Evolutionary conservation across 2,797 vertebrate genomes (phyloP).

Genomic region (Cyprinodon diabolis): DNA sequence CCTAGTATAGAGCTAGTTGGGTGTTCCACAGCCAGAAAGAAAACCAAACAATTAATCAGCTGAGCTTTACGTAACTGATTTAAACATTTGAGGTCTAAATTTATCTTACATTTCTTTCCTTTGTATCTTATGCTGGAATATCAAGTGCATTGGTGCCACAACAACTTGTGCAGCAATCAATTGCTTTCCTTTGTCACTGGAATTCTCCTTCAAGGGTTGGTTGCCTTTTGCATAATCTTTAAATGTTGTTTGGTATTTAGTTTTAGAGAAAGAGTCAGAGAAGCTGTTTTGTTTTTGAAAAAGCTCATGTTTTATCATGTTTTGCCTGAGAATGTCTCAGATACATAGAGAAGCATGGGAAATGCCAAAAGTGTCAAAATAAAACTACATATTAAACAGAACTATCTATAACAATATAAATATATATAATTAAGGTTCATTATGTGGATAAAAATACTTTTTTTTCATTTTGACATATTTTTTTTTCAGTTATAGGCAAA

Average conservation of each 20-base stretch:
- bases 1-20: no score
- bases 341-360: not conserved
- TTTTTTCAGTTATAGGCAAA: no score
- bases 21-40: no score
- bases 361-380: no score
- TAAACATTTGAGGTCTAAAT: no score
- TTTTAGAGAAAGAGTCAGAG: not conserved
- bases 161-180: not conserved
- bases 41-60: no score
- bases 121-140: not conserved
- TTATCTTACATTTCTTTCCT: not conserved
- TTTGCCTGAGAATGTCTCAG: not conserved
- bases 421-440: no score
- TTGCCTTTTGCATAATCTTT: not conserved
- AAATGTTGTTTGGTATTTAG: not conserved
- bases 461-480: no score
- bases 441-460: no score
- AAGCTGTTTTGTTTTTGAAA: not conserved
- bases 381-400: not conserved
- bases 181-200: not conserved
- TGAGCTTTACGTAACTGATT: no score
- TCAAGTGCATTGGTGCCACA: not conserved
- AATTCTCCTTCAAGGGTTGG: not conserved
- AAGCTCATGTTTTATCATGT: not conserved
- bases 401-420: no score